Base-by-base conservation (phyloP, 2,113 vertebrate species). In the human (Homo sapiens) region DNA sequence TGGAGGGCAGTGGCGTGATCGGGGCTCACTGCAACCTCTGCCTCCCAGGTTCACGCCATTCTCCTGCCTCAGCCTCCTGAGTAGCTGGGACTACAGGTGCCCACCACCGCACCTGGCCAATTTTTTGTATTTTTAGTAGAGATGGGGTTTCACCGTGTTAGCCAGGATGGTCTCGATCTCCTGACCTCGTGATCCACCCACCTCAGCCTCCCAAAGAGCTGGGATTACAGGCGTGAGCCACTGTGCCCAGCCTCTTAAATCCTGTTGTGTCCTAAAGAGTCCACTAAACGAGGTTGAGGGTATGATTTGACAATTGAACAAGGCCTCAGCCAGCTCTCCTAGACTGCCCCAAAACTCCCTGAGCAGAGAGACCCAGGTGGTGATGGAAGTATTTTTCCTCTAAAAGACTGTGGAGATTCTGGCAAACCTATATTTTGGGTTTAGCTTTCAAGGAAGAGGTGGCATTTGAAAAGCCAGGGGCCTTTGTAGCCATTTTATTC, bases 361-460 rank as follows among this genome's bases (percentile, higher is more conserved):
- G 73, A 94, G 57, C 38, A 55, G 17, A 91, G 43, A 79, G 90
- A 94, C 80, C 43, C 89, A 89, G 52, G 83, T 87, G 61, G 43
- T 64, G 20, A 20, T 96, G 52, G 16, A 70, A 90, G 25, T 64
- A 27, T 61, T 25, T 90, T 92, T 18, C 23, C 73, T 85, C 83
- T 93, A 50, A 66, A 94, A 0, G 27, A 86, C 25, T 86, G 40
- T n/a, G 13, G 70, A 73, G 78, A 92, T 79, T 76, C 80, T 82
- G 73, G 72, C 12, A 61, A 80, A 96, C 35, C 14, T 80, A n/a
- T 13, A 75, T 64, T 80, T 66, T 13, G 6, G 48, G 35, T 76
- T 97, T 97, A 89, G 55, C 50, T 35, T 95, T 6, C 1, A 94
- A 96, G 79, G 68, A 50, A 68, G 43, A 97, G 89, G 27, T 30